A percentile compares a stretch with the other conserved stretches of the same genome.
These are phyloP conservation scores for Danio choprae DNA, from an alignment of 2,797 vertebrate species.

Conservation along the genomic window DNA sequence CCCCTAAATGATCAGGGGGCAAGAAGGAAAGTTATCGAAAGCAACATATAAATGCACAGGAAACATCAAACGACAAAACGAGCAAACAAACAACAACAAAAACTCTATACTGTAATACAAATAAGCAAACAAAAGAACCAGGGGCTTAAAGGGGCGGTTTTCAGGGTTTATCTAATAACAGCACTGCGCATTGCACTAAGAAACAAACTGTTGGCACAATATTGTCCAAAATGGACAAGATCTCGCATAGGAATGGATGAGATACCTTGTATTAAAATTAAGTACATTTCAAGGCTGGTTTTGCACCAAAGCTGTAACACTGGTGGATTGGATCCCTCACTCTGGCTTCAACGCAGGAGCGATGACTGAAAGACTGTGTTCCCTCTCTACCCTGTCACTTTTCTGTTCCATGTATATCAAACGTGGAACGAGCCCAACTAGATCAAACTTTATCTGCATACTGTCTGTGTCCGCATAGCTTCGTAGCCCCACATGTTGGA, in stretches of 20 bases:
- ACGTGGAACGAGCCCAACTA: constrained; percentile 8
- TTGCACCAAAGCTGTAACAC: constrained; percentile 40
- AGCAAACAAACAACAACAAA: not conserved
- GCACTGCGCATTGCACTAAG: constrained; percentile 53
- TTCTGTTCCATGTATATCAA: constrained; percentile 9
- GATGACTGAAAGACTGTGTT: constrained; percentile 36
- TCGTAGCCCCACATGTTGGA: constrained; percentile 30
- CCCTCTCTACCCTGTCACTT: constrained; percentile 10
- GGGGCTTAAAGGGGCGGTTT: constrained; percentile 39
- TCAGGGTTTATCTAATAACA: constrained; percentile 53
- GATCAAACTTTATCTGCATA: constrained; percentile 20
- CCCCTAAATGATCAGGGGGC: constrained; percentile 22
- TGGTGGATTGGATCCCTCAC: constrained; percentile 12
- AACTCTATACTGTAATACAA: constrained; percentile 41
- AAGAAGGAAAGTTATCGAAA: constrained; percentile 38
- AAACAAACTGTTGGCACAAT: constrained; percentile 48
- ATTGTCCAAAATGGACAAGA: constrained; percentile 36
- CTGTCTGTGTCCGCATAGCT: constrained; percentile 22
- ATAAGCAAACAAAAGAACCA: constrained; percentile 41
- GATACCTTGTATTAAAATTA: constrained; percentile 8
- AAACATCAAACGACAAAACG: constrained; percentile 21
- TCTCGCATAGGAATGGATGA: constrained; percentile 23
- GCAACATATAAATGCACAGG: constrained; percentile 48
- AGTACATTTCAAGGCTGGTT: constrained; percentile 34
- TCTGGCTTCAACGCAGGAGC: constrained; percentile 32